phyloP scores from a whole-genome alignment of 2,888 invertebrate species.

The Drosophila emarginata region DNA sequence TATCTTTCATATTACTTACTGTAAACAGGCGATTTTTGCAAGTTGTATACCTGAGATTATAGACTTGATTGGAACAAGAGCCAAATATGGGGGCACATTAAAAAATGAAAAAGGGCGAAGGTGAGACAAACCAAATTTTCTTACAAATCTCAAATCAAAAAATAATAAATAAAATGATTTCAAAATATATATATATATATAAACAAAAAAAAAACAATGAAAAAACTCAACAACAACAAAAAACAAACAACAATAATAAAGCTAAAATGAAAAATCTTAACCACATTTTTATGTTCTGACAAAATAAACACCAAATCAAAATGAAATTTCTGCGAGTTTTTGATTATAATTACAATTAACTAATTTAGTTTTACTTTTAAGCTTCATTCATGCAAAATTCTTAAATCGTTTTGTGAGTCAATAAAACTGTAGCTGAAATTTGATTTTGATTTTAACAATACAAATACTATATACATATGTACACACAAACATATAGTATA shows the following conservation, averaged over 20 bases:
- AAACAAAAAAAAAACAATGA: conserved; percentile 48
- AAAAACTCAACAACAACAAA: conserved; percentile 61
- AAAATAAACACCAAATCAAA: conserved; percentile 81
- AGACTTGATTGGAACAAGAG: conserved; percentile 99
- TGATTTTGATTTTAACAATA: conserved; percentile 79
- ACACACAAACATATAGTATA: not conserved
- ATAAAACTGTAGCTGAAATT: conserved; percentile 73
- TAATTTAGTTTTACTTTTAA: conserved; percentile 73
- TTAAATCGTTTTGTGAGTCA: conserved; percentile 43
- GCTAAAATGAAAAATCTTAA: conserved; percentile 67
- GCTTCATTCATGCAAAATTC: conserved; percentile 62
- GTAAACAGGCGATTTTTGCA: conserved; percentile 98
- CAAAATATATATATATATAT: conserved; percentile 47
- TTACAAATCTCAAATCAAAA: conserved; percentile 56
- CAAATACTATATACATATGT: conserved; percentile 9
- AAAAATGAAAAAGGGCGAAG: conserved; percentile 99
- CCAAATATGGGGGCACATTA: conserved; percentile 99
- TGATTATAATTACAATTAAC: conserved; percentile 18
- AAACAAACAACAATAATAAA: conserved; percentile 55
- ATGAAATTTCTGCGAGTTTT: conserved; percentile 77
- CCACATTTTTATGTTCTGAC: conserved; percentile 52
- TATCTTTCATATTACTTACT: conserved; percentile 77
- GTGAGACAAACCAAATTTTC: conserved; percentile 86
- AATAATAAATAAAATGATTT: conserved; percentile 64
- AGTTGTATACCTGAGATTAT: conserved; percentile 99